Percentiles rank a stretch among this genome's conserved stretches.
Conservation (phyloP, 2,113 vertebrate species). For the Cyrtonyx montezumae region DNA sequence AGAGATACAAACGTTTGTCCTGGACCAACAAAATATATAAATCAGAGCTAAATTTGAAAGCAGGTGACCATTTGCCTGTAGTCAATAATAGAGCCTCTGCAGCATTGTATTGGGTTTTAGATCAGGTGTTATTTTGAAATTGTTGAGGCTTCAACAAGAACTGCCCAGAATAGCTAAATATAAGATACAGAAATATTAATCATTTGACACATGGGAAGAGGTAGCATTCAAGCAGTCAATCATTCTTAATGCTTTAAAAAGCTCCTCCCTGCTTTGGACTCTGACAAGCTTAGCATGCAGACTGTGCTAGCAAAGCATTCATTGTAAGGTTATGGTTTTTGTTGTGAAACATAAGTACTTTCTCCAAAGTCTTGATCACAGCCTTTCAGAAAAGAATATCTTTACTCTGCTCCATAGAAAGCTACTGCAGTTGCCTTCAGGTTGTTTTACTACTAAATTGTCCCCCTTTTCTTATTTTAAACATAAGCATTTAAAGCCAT, state of each 20-base stretch:
- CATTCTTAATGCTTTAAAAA: neutral
- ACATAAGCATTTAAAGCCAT: neutral
- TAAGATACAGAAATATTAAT: neutral
- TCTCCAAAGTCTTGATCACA: neutral
- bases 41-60: neutral
- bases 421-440: neutral
- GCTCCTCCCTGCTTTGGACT: neutral
- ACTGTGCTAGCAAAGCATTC: neutral
- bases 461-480: neutral
- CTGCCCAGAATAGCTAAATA: neutral
- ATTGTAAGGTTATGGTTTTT: neutral
- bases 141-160: too few relatives aligned
- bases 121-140: neutral
- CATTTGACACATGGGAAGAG: neutral
- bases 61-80: neutral
- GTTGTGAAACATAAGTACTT: neutral
- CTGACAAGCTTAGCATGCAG: neutral
- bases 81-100: neutral
- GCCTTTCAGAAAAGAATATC: neutral
- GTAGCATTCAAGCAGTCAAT: neutral
- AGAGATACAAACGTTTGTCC: neutral
- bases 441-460: neutral
- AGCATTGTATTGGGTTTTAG: neutral
- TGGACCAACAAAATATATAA: neutral
- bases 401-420: neutral